Conservation (phyloP, 1,140 invertebrate genomes). For the Pseudomyrmex sp. region DNA sequence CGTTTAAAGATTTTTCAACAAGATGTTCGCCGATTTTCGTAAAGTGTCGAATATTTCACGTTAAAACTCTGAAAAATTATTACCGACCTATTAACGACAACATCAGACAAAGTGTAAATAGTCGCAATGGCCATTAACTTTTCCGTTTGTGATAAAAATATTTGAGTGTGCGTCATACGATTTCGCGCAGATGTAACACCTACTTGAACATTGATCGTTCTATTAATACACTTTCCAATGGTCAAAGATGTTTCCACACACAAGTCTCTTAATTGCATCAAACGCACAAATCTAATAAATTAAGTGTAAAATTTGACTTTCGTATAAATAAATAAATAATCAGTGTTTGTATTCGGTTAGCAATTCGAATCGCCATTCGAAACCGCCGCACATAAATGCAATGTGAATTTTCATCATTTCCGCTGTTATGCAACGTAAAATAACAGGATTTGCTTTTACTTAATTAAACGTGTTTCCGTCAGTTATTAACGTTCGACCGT, state of each 20-base stretch:
- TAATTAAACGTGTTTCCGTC: conserved; percentile 1
- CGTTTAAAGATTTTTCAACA: neutral
- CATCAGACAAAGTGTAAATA: conserved; percentile 30
- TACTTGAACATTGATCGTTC: neutral
- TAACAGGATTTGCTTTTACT: conserved; percentile 12
- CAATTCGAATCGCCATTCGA: neutral
- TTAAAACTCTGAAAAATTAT: conserved; percentile 15
- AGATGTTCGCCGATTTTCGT: neutral
- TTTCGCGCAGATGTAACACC: neutral
- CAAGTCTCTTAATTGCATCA: neutral
- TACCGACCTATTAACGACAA: neutral
- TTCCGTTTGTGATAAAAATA: conserved; percentile 11
- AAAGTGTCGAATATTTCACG: neutral
- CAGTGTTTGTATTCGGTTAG: neutral
- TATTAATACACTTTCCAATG: conserved; percentile 9
- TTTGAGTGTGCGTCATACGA: neutral
- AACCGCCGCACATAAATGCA: neutral
- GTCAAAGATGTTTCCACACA: neutral
- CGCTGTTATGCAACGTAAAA: neutral
- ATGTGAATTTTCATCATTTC: neutral
- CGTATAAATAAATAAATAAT: neutral
- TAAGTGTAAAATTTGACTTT: too few species aligned
- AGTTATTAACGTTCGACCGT: neutral
- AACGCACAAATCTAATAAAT: neutral
- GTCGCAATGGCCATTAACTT: conserved; percentile 11